Evolutionary conservation across 2,113 vertebrate species (phyloP).

Genomic region (Carollia perspicillata): DNA sequence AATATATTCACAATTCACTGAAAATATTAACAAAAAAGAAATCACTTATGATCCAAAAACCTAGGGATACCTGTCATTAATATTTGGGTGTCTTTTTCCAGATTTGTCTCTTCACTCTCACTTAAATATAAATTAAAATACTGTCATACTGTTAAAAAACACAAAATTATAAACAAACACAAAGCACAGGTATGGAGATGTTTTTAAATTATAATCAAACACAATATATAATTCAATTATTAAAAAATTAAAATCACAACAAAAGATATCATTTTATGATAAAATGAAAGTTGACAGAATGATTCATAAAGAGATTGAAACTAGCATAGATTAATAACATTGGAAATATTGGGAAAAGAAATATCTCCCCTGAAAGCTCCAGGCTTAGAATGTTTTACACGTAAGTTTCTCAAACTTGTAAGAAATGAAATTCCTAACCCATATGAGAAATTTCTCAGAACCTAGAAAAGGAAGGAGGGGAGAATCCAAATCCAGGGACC

Average conservation of each 20-base stretch:
- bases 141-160: background rate
- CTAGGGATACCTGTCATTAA: background rate
- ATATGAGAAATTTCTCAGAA: background rate
- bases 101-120: background rate
- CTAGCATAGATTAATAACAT: background rate
- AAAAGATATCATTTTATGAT: background rate
- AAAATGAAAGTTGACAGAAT: background rate
- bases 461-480: background rate
- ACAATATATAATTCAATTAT: background rate
- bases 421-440: background rate
- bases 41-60: background rate
- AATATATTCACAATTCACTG: background rate
- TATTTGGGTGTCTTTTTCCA: background rate
- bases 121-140: slow-evolving; percentile 17
- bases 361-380: background rate
- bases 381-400: background rate
- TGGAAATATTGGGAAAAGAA: background rate
- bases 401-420: background rate
- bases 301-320: background rate
- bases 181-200: background rate
- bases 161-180: background rate
- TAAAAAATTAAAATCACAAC: background rate
- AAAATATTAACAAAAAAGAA: slow-evolving; percentile 8
- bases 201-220: background rate
- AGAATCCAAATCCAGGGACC: background rate